Evolutionary conservation across 1,140 invertebrate species (phyloP).

Genomic region (Calliphora vicina): DNA sequence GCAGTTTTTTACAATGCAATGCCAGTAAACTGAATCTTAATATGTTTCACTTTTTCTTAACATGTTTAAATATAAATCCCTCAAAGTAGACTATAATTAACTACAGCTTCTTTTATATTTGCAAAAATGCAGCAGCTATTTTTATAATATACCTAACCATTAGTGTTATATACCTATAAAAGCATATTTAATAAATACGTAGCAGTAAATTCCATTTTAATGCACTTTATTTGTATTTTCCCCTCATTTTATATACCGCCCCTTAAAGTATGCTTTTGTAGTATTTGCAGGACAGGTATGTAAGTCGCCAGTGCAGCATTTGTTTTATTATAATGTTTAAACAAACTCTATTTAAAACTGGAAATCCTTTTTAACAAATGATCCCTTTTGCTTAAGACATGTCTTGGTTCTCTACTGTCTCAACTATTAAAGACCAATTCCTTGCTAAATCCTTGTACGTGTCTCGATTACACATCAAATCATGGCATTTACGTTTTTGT

Average conservation of each 20-base stretch:
- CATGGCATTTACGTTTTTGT: background rate
- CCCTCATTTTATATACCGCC: background rate
- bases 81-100: no score
- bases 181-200: no score
- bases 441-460: conserved; percentile 22
- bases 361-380: background rate
- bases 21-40: no score
- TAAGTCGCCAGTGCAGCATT: background rate
- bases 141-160: no score
- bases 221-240: no score
- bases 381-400: background rate
- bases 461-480: conserved; percentile 21
- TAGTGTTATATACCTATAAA: no score
- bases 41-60: no score
- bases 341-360: background rate
- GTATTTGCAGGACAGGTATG: background rate
- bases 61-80: no score
- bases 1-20: no score
- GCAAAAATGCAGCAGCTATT: no score
- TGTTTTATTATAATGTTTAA: background rate
- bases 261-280: background rate
- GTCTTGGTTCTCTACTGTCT: background rate
- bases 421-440: conserved; percentile 19
- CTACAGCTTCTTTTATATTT: no score
- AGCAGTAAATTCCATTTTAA: no score